These are phyloP conservation scores for Pteromalus puparum DNA, from an alignment of 1,140 invertebrate species.

Conservation along the genomic window DNA sequence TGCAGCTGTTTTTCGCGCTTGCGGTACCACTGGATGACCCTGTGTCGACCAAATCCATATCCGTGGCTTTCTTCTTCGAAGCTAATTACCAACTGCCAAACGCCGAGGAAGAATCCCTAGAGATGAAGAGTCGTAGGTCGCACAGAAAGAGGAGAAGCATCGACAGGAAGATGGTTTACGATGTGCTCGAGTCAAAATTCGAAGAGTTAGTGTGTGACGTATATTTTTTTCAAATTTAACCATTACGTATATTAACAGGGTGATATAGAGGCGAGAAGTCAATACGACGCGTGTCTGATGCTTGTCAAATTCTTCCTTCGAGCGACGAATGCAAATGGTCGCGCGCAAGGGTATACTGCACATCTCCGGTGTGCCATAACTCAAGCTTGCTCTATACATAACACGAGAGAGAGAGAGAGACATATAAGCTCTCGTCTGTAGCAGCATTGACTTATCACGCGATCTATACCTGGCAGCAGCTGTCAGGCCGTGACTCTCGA, in stretches of 20 bases:
- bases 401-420: background rate
- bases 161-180: conserved; percentile 61
- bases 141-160: conserved; percentile 49
- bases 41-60: conserved; percentile 63
- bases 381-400: background rate
- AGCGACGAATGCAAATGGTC: no score
- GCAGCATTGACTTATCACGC: background rate
- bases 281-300: no score
- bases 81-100: conserved; percentile 66
- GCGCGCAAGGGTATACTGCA: no score
- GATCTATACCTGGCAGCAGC: background rate
- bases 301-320: no score
- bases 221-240: no score
- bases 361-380: background rate
- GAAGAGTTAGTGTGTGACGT: conserved; percentile 56
- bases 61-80: conserved; percentile 69
- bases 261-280: no score
- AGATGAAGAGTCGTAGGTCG: conserved; percentile 16
- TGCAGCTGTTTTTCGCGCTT: conserved; percentile 66
- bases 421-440: background rate
- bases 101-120: conserved; percentile 43
- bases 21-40: conserved; percentile 68
- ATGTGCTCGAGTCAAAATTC: conserved; percentile 67
- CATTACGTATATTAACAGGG: no score
- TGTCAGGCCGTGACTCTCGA: background rate